Base-by-base conservation (phyloP, 2,113 vertebrate genomes). In the Chitala chitala region DNA sequence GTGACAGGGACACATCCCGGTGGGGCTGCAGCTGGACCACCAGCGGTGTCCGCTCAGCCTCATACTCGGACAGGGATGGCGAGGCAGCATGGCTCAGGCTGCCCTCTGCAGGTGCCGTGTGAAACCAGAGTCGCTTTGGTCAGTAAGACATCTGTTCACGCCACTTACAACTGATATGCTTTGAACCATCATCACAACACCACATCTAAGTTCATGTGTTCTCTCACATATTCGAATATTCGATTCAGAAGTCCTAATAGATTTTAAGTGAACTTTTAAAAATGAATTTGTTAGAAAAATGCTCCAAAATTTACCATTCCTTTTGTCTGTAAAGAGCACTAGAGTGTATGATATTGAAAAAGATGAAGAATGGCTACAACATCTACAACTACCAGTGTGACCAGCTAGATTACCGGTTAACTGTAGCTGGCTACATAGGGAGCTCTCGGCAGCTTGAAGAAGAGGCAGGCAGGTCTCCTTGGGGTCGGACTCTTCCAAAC, bases 391-490 rank as follows among this genome's bases (percentile, higher is more conserved):
- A 51, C 12, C 48, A 26, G 50, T 9, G 81, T 2, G 1, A 9
- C 15, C 0, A 0, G 66, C 74, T 69, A 31, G 15, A 24, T 90
- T 89, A 99, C 96, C 96, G 92, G 95, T 92, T 86, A 96, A 93
- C 81, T 94, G 91, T 75, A 96, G 90, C 29, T 90, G 93, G 87
- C 91, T 89, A 88, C 94, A 96, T 91, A 95, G 87, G 74, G 94
- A 90, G 83, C 88, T 87, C 71, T 95, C 92, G 75, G 92, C 88
- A 33, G 94, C 90, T 7, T 93, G 84, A 84, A 96, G 91, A 61
- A 96, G 93, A 77, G 94, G 94, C 72, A 96, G 90, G 79, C 94
- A 95, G 78, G 91, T 86, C 77, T 94, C 91, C 89, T 96, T 96
- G 81, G 90, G 80, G 79, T 95, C 94, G 0, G 90, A 83, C 81